These are phyloP conservation scores for Neomicropteryx cornuta DNA, from an alignment of 1,140 invertebrate species.

Conservation along the genomic window DNA sequence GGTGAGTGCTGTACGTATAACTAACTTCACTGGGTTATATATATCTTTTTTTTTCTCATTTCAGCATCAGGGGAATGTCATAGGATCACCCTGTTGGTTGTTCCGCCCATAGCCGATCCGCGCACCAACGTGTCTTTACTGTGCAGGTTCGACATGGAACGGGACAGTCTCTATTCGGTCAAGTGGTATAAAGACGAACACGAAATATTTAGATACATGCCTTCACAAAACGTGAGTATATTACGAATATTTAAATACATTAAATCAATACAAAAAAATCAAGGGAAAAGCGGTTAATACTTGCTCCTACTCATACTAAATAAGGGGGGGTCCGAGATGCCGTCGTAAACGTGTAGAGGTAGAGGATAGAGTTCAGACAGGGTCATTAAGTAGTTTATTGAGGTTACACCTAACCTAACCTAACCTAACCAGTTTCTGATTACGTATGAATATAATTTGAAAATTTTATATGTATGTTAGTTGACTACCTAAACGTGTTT, in stretches of 20 bases:
- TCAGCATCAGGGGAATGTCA: too few relatives aligned
- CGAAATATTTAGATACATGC: slow-evolving; percentile 48
- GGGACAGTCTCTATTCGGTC: slow-evolving; percentile 53
- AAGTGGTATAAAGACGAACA: slow-evolving; percentile 64
- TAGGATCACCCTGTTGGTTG: slow-evolving; percentile 11
- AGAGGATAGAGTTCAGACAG: too few relatives aligned
- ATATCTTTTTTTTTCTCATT: too few relatives aligned
- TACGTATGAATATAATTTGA: too few relatives aligned
- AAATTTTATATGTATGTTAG: too few relatives aligned
- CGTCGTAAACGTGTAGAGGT: background rate
- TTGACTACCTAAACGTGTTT: too few relatives aligned
- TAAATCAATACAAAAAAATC: background rate
- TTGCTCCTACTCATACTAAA: too few relatives aligned
- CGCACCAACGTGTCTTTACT: slow-evolving; percentile 32
- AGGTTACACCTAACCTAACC: background rate
- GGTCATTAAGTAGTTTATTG: too few relatives aligned
- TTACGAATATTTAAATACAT: background rate
- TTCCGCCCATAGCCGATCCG: slow-evolving; percentile 17
- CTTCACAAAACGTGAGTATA: slow-evolving; percentile 12
- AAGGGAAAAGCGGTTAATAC: background rate
- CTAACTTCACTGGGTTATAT: too few relatives aligned
- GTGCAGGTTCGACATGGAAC: slow-evolving; percentile 39
- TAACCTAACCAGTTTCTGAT: too few relatives aligned
- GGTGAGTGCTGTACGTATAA: too few relatives aligned
- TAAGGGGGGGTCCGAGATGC: background rate